Conservation (phyloP, 2,888 invertebrate genomes). For the Lasioglossum morio region DNA sequence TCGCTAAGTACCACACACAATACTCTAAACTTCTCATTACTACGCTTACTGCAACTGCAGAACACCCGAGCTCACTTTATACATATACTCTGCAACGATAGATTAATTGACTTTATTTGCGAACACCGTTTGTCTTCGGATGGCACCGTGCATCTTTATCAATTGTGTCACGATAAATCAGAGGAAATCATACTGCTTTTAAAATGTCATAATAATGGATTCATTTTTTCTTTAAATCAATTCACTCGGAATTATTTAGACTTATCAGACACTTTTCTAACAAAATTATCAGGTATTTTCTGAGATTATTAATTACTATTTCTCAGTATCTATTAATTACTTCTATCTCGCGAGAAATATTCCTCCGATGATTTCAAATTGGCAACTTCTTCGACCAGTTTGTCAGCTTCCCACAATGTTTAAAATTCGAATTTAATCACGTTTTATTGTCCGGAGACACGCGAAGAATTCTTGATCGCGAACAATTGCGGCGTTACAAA, state of each 20-base stretch:
- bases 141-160: too few relatives aligned
- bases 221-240: too few relatives aligned
- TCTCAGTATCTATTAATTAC: too few relatives aligned
- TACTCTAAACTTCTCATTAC: background rate
- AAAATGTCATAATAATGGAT: too few relatives aligned
- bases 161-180: background rate
- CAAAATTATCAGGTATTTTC: too few relatives aligned
- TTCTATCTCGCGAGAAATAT: background rate
- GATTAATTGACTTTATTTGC: background rate
- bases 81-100: background rate
- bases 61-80: background rate
- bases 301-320: too few relatives aligned
- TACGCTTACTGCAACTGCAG: background rate
- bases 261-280: too few relatives aligned
- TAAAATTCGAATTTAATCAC: constrained; percentile 64
- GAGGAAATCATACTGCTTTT: background rate
- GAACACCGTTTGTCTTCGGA: too few relatives aligned
- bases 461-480: constrained; percentile 56
- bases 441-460: constrained; percentile 53
- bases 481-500: constrained; percentile 29
- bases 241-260: too few relatives aligned
- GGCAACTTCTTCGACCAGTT: constrained; percentile 21
- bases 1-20: background rate
- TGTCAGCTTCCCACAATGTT: constrained; percentile 33
- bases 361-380: background rate